These are phyloP conservation scores for Lepidocolaptes lacrymiger DNA, from an alignment of 2,797 vertebrate species.

Conservation along the genomic window DNA sequence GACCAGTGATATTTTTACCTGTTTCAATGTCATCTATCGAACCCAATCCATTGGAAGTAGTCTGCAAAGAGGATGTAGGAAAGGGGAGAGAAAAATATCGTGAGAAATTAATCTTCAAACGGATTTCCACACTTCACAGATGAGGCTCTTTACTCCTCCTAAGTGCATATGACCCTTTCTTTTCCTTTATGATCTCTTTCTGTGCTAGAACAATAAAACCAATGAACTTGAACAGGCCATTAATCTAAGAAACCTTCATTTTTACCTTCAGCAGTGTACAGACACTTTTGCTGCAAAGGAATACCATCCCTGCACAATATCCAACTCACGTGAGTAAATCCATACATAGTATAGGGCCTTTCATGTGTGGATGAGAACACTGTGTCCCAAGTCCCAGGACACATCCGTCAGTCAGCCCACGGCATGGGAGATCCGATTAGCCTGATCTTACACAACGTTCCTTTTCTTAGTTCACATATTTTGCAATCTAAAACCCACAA, in stretches of 20 bases:
- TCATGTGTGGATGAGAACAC: neutral
- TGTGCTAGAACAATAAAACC: neutral
- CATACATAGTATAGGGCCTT: neutral
- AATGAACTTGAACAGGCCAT: neutral
- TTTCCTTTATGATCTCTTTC: neutral
- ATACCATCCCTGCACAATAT: neutral
- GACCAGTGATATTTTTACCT: conserved; percentile 76
- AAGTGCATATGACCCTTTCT: neutral
- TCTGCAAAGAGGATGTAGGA: conserved; percentile 69
- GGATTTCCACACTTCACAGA: neutral
- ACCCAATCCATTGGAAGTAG: conserved; percentile 82
- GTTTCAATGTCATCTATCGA: conserved; percentile 86
- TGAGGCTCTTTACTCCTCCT: neutral
- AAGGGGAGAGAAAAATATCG: neutral
- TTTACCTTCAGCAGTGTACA: neutral
- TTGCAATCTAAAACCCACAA: conserved; percentile 45
- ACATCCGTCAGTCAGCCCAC: neutral
- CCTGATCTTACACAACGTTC: neutral
- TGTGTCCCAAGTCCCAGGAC: neutral
- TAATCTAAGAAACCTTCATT: neutral
- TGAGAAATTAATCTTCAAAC: neutral
- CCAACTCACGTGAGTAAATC: neutral
- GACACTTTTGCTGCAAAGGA: neutral
- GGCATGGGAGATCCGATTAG: conserved; percentile 2
- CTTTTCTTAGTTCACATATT: conserved; percentile 16